These are phyloP conservation scores for Bostrychus sinensis DNA, from an alignment of 2,113 vertebrate genomes.

Conservation along the genomic window DNA sequence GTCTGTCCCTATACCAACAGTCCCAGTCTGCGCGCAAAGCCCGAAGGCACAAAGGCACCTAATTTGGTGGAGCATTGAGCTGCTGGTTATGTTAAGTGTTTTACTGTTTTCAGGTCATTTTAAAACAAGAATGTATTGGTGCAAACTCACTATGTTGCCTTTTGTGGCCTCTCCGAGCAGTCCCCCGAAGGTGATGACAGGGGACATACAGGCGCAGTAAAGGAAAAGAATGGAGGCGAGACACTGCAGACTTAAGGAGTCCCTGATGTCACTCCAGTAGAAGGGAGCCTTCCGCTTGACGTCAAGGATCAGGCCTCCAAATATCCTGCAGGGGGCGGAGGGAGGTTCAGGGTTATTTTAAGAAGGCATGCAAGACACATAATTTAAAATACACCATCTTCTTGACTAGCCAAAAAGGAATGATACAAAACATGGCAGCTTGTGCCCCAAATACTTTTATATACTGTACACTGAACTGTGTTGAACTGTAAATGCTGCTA, in stretches of 20 bases:
- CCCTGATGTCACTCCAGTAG: conserved; percentile 92
- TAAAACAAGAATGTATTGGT: neutral
- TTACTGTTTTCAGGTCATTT: neutral
- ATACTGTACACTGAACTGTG: too few relatives aligned
- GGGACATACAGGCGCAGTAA: conserved; percentile 99
- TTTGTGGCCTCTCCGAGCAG: conserved; percentile 94
- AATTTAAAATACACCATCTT: neutral
- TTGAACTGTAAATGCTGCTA: too few relatives aligned
- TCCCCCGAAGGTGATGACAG: conserved; percentile 96
- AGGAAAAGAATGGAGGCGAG: conserved; percentile 96
- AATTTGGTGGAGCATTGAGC: neutral
- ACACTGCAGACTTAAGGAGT: conserved; percentile 91
- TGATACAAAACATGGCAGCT: neutral
- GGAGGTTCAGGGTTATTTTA: neutral
- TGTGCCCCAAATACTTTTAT: neutral
- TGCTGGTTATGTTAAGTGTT: neutral
- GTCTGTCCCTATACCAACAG: conserved; percentile 45
- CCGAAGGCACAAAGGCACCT: conserved; percentile 5
- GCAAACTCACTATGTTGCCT: conserved; percentile 90
- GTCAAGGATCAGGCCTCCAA: conserved; percentile 90
- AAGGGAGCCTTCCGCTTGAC: conserved; percentile 91
- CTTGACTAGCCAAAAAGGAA: too few relatives aligned
- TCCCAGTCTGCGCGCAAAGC: conserved; percentile 25
- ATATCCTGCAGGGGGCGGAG: conserved; percentile 66
- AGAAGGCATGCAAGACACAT: neutral